phyloP scores from a whole-genome alignment of 2,113 vertebrate species.

The Indicator maculatus region DNA sequence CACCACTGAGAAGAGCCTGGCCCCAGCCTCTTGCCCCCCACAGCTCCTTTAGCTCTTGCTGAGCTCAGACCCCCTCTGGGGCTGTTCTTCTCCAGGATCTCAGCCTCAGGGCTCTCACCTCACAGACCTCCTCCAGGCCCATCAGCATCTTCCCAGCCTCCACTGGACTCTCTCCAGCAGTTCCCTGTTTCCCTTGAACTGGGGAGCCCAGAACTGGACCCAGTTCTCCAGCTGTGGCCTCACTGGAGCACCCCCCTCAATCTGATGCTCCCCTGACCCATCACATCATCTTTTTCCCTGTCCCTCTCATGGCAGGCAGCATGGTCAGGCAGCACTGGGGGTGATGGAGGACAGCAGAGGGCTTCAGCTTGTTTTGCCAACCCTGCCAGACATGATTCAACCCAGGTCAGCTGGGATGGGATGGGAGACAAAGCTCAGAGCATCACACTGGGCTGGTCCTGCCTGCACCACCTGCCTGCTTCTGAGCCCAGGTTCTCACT shows the following conservation, averaged over 20 bases:
- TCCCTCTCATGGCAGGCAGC: neutral
- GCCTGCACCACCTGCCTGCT: too few species aligned
- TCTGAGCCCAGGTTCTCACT: neutral
- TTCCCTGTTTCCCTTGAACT: neutral
- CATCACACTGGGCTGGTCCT: neutral
- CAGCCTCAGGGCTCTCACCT: neutral
- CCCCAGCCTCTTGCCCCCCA: neutral
- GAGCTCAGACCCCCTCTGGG: neutral
- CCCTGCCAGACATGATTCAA: neutral
- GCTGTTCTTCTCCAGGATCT: neutral
- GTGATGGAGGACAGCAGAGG: neutral
- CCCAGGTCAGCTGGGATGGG: neutral
- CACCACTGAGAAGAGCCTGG: neutral
- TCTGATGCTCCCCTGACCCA: neutral
- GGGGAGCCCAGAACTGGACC: neutral
- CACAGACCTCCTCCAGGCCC: neutral
- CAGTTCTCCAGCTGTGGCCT: neutral
- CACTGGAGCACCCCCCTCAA: neutral
- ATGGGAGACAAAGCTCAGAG: neutral
- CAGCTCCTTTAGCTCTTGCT: neutral
- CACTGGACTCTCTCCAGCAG: neutral
- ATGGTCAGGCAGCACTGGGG: fast-evolving
- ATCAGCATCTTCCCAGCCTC: neutral
- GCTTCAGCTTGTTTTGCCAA: neutral
- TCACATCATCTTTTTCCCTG: fast-evolving